Base-by-base conservation (phyloP, 2,113 vertebrate species). In the Microtus richardsoni region DNA sequence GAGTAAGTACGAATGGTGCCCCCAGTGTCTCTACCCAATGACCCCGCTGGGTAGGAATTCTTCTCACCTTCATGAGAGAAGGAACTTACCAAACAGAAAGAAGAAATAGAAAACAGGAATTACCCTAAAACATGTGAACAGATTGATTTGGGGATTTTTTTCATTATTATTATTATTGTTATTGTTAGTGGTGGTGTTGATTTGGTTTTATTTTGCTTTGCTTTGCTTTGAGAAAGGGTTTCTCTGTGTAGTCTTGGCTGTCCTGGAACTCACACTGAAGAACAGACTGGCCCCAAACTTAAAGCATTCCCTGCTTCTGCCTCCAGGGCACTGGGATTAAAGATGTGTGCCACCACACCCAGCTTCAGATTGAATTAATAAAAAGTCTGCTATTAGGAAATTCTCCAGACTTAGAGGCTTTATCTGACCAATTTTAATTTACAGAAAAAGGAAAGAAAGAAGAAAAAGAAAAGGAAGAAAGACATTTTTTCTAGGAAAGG, bases 331-430 rank as follows among this genome's bases (percentile, higher is more conserved):
- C 77, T 79, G 4, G 17, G 19, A 54, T 54, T 80, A 80, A 80
- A 80, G 19, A 11, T 24, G 58, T 58, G 19, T 21, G 58, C 58
- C 49, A 80, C 49, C 33, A 58, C 21, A 22, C 33, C 78, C 2
- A 5, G 19, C 49, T 80, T 80, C 78, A 58, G 49, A 64, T 84
- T 84, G n/a, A 47, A 47, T 47, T 73, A 77, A 66, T 52, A 24
- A 77, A 79, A 92, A 71, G 33, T 87, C 47, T 92, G 78, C 47
- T 96, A 58, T 66, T 39, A 68, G 88, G 85, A 62, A 91, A 89
- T 86, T 93, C 28, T 49, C 16, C 30, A 89, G 16, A 58, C 52
- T 54, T 54, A 87, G 60, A 62, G 66, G 33, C 73, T 92, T 84
- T 74, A 80, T 58, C 36, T 90, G 49, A 5, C 12, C 78, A 73